These are phyloP conservation scores for Ernsta delagoae DNA, from an alignment of 2,888 invertebrate genomes.

Conservation along the genomic window DNA sequence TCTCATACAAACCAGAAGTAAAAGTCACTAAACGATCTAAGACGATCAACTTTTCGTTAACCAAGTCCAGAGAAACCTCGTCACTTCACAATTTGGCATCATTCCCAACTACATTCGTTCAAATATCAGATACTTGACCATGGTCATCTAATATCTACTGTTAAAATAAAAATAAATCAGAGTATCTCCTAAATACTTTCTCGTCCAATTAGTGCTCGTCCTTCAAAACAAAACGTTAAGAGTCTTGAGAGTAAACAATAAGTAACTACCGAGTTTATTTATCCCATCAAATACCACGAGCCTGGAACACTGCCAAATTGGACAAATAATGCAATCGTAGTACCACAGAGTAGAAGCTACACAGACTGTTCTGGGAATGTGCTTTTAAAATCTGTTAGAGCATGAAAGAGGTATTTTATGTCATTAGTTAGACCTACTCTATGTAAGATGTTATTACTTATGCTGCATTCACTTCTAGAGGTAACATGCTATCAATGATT, in stretches of 20 bases:
- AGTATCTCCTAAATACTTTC: not conserved
- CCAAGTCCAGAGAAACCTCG: no score
- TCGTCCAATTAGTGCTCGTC: conserved; percentile 19
- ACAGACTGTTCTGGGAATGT: conserved; percentile 3
- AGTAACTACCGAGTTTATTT: conserved; percentile 32
- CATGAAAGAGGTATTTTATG: no score
- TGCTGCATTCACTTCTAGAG: no score
- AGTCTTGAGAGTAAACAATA: conserved; percentile 30
- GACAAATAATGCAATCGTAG: conserved; percentile 32
- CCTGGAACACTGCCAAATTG: conserved; percentile 33
- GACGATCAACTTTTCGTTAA: no score
- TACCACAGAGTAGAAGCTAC: conserved; percentile 13
- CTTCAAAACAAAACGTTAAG: conserved; percentile 17
- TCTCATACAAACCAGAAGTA: no score
- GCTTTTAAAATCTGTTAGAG: no score
- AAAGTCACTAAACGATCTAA: no score
- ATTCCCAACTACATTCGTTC: no score
- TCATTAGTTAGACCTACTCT: no score
- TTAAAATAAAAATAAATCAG: not conserved
- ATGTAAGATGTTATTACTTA: no score
- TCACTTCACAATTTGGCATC: no score
- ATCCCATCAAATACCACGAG: conserved; percentile 34
- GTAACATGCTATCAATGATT: no score
- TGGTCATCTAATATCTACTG: not conserved
- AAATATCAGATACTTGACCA: not conserved